These are phyloP conservation scores for Parnassius glacialis DNA, from an alignment of 2,888 invertebrate species.

Conservation along the genomic window DNA sequence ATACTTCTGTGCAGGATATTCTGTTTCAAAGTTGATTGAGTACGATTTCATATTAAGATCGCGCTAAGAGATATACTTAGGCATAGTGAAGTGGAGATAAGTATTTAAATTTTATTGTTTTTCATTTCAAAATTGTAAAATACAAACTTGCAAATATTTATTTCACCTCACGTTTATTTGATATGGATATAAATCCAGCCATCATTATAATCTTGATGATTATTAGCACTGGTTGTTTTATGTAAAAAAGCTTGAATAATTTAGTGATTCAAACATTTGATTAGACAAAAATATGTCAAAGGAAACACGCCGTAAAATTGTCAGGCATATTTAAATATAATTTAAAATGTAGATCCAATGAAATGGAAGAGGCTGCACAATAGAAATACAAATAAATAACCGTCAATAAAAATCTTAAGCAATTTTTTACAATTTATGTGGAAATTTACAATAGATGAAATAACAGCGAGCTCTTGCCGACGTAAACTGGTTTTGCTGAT, in stretches of 20 bases:
- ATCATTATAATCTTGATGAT: constrained; percentile 1
- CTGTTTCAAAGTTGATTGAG: too few species aligned
- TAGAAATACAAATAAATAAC: constrained; percentile 3
- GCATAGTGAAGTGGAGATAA: too few species aligned
- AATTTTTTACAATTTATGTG: constrained; percentile 3
- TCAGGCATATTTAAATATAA: constrained; percentile 1
- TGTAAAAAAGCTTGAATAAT: constrained; percentile 7
- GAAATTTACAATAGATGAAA: constrained; percentile 9
- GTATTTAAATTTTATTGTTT: too few species aligned
- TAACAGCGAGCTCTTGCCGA: constrained; percentile 1
- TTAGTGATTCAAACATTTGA: constrained; percentile 8
- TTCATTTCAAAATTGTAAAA: too few species aligned
- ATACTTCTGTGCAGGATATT: too few species aligned
- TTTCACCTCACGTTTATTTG: too few species aligned
- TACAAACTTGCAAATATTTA: too few species aligned
- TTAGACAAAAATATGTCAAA: constrained; percentile 17
- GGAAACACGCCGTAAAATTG: constrained; percentile 15
- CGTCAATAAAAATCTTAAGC: background rate
- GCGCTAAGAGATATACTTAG: too few species aligned
- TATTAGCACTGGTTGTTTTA: constrained; percentile 2
- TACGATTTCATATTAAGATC: too few species aligned
- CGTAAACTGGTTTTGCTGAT: constrained; percentile 13
- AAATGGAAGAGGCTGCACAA: background rate
- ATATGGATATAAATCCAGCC: background rate
- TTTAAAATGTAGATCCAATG: too few species aligned